These are phyloP conservation scores for Alaudala cheleensis DNA, from an alignment of 2,113 vertebrate species.

Conservation along the genomic window DNA sequence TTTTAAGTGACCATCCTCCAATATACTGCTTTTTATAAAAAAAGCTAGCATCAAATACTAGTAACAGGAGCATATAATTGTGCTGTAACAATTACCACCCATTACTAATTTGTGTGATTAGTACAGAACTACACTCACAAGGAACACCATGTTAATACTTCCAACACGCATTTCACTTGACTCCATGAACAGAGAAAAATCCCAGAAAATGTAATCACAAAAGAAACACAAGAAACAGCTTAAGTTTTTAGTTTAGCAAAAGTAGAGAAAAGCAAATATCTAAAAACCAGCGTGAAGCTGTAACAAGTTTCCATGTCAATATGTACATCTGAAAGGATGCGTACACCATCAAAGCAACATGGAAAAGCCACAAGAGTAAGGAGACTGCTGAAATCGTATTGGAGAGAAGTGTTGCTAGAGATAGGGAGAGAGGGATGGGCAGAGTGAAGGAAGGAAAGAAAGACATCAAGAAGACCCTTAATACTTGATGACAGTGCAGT, in stretches of 20 bases:
- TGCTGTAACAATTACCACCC: not conserved
- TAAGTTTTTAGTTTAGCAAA: too few species aligned
- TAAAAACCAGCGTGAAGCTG: not conserved
- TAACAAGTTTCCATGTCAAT: not conserved
- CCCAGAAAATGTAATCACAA: accelerated
- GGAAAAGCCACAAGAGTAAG: not conserved
- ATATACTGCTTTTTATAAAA: not conserved
- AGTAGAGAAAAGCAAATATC: not conserved
- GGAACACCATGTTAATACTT: not conserved
- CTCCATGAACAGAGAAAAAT: not conserved
- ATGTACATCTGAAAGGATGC: not conserved
- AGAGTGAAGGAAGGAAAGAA: not conserved
- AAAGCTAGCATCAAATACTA: not conserved
- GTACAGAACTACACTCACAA: not conserved
- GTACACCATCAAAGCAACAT: not conserved
- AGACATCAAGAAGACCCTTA: not conserved
- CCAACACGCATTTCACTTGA: not conserved
- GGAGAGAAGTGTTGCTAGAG: not conserved
- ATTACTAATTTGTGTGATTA: not conserved
- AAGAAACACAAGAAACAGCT: not conserved
- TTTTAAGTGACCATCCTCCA: not conserved
- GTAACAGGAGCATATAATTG: not conserved
- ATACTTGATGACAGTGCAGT: not conserved
- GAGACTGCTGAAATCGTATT: not conserved
- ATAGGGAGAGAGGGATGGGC: accelerated